Evolutionary conservation across 2,888 invertebrate species (phyloP), one percentile per base, ranked within the genome.

Genomic region (Chesias legatella): DNA sequence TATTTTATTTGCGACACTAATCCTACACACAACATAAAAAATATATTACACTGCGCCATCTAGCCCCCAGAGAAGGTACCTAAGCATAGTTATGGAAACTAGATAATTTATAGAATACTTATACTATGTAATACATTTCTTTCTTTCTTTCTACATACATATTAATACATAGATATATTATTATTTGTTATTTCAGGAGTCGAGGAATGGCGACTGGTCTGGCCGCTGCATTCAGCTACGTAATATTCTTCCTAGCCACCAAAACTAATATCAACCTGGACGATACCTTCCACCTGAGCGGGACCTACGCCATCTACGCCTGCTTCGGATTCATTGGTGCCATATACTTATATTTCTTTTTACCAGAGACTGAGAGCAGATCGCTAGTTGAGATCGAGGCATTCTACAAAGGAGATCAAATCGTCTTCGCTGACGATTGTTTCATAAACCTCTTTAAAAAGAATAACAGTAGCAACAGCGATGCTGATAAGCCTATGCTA

Each of bases 301-400:
- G 90, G 0, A 73, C 88, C 0, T 89, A 89, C 51, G 82, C 74
- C 29, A 52, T 90, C 1, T 90, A 90, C 58, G 76, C 88, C 7
- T 51, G 59, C 3, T 70, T 88, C 8, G 86, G 83, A 1, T 60
- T 88, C 7, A 34, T 88, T 1, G 90, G 90, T 25, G 77, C 88
- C 0, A 35, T 89, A 0, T 89, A 88, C 50, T 70, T 90, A 3
- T 90, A 89, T 56, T 79, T 89, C 52, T 82, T 78, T 47, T 53
- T 91, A 43, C 90, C 90, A 11, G 90, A 91, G 66, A 91, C 91
- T 0, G 90, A 91, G 56, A 82, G 77, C 3, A 88, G 78, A 44
- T 59, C 82, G 10, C 63, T 90, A 7, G 74, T 80, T n/a, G 89
- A 90, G 66, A 90, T 90, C 8, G 90, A 90, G 67, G 68, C 71